Evolutionary conservation across 37 sponge, comb jelly and placozoan genomes (phyloP).

Genomic region (Beroe ovata): DNA sequence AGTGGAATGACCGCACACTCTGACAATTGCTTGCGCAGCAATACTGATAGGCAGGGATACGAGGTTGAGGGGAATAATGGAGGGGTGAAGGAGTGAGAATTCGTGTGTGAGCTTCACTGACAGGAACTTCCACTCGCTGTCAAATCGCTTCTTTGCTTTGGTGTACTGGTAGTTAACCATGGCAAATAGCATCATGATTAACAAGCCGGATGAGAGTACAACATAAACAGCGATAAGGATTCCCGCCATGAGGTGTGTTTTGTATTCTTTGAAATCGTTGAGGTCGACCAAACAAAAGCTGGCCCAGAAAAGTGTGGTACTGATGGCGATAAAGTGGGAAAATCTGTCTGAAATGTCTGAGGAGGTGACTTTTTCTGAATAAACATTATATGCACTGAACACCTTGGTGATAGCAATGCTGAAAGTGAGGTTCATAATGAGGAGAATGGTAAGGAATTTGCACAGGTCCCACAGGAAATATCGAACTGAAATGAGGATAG

Average conservation of each 20-base stretch:
- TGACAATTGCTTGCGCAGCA: conserved; percentile 40
- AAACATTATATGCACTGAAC: conserved; percentile 13
- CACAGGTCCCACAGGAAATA: conserved; percentile 43
- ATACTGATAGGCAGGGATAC: conserved; percentile 48
- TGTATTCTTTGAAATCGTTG: conserved; percentile 43
- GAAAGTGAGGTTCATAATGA: conserved; percentile 45
- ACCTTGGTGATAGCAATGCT: conserved; percentile 59
- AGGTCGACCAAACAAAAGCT: conserved; percentile 50
- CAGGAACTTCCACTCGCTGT: conserved; percentile 49
- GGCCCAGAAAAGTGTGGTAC: conserved; percentile 58
- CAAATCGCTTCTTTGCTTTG: conserved; percentile 63
- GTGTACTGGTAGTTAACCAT: conserved; percentile 65
- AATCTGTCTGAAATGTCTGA: not conserved
- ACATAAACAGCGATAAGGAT: conserved; percentile 10
- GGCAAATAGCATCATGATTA: conserved; percentile 46
- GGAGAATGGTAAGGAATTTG: conserved; percentile 42
- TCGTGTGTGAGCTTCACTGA: conserved; percentile 64
- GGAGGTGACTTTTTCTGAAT: not conserved
- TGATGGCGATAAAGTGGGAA: conserved; percentile 20
- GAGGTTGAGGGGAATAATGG: conserved; percentile 61
- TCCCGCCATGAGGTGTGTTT: conserved; percentile 8
- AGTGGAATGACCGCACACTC: not conserved
- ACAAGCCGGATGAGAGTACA: conserved; percentile 18
- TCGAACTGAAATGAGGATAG: conserved; percentile 41
- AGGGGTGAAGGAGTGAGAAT: conserved; percentile 60